Base-by-base conservation (phyloP, 2,113 vertebrate genomes). In the Andinoacara biseriatus region DNA sequence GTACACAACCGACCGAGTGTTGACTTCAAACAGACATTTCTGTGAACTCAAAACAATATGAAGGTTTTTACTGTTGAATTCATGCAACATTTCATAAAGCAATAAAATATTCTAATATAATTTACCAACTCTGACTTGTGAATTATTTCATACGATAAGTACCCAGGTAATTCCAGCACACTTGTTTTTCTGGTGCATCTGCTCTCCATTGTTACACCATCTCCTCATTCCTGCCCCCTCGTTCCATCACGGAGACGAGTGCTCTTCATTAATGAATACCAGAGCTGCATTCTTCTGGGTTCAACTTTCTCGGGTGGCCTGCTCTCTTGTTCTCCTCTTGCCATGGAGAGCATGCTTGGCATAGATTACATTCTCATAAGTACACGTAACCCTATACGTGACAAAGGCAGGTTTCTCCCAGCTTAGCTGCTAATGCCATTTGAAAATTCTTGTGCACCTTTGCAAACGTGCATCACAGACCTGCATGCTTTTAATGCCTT, bases 81-180 rank as follows among this genome's bases (percentile, higher is more conserved):
- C 90, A 91, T 89, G 85, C 89, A 91, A 94, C 94, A 95, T 95
- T 95, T 96, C 95, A 94, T 94, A 91, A 91, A 89, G 84, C 87
- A 94, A 94, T 95, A 95, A 95, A 96, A 93, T 86, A 87, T 93
- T 90, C 83, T 92, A 94, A 95, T 91, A 93, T 95, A 94, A 58
- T 56, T 79, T 10, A 58, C 26, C 17, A 72, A 18, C 46, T 54
- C 13, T 26, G 57, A 20, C 52, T 77, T 81, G 46, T 84, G 52
- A 58, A 14, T 82, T 24, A 31, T 72, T 52, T 58, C 2, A 24
- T 72, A 15, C 3, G 5, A 61, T 13, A 62, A 61, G 56, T 11
- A 14, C 8, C 7, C 14, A 35, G 20, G 11, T 11, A 26, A 15
- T 26, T 26, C 52, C 4, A 18, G 26, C 2, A 7, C 58, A 76